A percentile compares a stretch with the other conserved stretches of the same genome.
Conservation (phyloP, 2,888 invertebrate species). For the Notodonta dromedarius region DNA sequence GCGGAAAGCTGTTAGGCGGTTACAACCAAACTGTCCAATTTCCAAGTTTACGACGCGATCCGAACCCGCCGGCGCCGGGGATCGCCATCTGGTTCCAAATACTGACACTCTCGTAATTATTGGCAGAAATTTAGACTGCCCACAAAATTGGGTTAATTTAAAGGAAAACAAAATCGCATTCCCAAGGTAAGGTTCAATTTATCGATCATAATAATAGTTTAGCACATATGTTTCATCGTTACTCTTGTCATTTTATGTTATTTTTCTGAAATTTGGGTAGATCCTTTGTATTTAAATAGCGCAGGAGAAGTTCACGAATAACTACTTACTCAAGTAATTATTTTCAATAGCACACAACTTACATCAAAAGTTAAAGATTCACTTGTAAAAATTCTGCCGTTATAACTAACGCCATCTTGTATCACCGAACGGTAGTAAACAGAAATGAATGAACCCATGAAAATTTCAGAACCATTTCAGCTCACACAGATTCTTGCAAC, state of each 20-base stretch:
- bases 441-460: background rate
- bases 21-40: conserved; percentile 41
- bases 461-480: conserved; percentile 6
- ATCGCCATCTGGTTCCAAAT: conserved; percentile 22
- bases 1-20: conserved; percentile 30
- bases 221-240: too few species aligned
- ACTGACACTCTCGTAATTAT: conserved; percentile 29
- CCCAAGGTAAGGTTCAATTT: too few species aligned
- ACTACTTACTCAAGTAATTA: too few species aligned
- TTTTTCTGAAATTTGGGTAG: too few species aligned
- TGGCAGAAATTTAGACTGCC: conserved; percentile 5
- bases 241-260: too few species aligned
- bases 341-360: too few species aligned
- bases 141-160: background rate
- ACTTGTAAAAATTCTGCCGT: background rate
- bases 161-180: too few species aligned
- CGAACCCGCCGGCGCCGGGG: conserved; percentile 20
- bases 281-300: too few species aligned
- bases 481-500: background rate
- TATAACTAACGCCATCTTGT: conserved; percentile 30
- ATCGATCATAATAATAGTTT: too few species aligned
- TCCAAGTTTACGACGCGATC: conserved; percentile 45
- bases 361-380: too few species aligned
- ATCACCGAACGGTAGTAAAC: background rate
- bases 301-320: too few species aligned